phyloP scores from a whole-genome alignment of 35 echinoderm and acorn worm species.

The Nesometra sesokonis region DNA sequence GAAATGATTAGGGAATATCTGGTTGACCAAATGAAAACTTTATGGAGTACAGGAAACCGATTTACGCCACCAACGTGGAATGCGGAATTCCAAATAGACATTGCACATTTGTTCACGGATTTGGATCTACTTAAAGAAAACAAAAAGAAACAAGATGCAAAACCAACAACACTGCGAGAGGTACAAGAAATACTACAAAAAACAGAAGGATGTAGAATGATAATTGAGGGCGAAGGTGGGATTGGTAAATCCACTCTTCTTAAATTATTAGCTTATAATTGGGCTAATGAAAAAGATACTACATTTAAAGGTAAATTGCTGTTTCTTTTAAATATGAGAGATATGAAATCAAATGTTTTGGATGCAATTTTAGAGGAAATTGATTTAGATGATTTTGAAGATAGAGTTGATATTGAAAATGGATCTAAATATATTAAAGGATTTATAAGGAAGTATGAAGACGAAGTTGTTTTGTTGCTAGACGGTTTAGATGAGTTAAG shows the following conservation, averaged over 20 bases:
- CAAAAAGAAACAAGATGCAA: background rate
- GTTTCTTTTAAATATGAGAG: background rate
- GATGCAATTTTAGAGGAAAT: background rate
- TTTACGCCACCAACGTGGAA: background rate
- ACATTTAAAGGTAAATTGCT: background rate
- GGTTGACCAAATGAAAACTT: background rate
- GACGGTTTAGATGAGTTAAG: background rate
- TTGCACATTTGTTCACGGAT: background rate
- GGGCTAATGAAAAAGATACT: background rate
- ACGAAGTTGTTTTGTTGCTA: background rate
- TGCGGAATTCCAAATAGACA: background rate
- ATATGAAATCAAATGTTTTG: background rate
- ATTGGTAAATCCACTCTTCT: background rate
- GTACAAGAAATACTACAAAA: background rate
- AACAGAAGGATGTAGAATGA: background rate
- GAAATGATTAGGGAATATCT: background rate
- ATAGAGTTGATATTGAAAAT: background rate
- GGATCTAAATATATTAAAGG: background rate
- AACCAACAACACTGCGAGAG: background rate
- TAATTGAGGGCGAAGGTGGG: background rate
- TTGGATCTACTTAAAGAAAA: background rate
- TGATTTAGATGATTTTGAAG: background rate
- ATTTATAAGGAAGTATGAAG: background rate
- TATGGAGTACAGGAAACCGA: background rate
- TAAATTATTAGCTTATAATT: background rate